Conservation (phyloP, 2,797 vertebrate genomes). For the Trachops cirrhosus region DNA sequence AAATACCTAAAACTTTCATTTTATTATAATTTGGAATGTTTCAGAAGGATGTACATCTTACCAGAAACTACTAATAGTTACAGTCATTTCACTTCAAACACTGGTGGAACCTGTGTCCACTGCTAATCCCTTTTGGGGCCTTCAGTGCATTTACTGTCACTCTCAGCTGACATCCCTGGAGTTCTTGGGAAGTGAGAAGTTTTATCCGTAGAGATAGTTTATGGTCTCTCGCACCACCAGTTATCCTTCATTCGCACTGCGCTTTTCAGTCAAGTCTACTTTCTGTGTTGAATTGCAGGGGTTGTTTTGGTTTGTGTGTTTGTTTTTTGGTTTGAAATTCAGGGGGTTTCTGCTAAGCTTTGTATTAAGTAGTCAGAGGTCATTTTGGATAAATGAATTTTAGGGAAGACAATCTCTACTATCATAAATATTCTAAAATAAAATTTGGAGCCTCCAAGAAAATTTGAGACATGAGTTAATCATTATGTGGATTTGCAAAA, state of each 20-base stretch:
- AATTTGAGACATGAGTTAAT: neutral
- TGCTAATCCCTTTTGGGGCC: neutral
- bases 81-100: neutral
- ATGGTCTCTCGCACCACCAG: neutral
- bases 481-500: slow-evolving; percentile 9
- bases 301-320: neutral
- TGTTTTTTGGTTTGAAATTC: neutral
- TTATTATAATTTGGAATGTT: neutral
- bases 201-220: slow-evolving; percentile 7
- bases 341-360: neutral
- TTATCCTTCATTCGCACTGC: neutral
- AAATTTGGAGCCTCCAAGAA: neutral
- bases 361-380: slow-evolving; percentile 1
- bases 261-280: slow-evolving; percentile 21
- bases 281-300: neutral
- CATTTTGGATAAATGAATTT: neutral
- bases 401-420: neutral
- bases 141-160: neutral
- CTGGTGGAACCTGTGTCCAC: neutral
- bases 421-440: slow-evolving; percentile 36
- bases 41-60: neutral
- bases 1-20: neutral
- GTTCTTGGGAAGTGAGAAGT: slow-evolving; percentile 5
- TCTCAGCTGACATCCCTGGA: neutral
- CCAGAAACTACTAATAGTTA: neutral